phyloP scores from a whole-genome alignment of 2,113 vertebrate genomes.

The Sitta europaea region DNA sequence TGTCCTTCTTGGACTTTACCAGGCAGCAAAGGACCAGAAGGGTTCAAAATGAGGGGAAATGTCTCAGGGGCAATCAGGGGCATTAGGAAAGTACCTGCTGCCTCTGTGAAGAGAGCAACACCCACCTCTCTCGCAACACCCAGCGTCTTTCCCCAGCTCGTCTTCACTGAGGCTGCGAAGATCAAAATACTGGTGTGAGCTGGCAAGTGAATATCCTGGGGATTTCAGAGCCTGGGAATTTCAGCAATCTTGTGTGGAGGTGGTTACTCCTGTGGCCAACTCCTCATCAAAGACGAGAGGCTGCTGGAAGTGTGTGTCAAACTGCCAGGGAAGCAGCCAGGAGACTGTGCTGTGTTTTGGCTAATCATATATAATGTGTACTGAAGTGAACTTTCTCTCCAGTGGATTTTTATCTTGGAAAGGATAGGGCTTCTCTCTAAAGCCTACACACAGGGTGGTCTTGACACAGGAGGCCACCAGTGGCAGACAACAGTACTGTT shows the following conservation, averaged over 20 bases:
- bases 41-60: neutral
- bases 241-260: slow-evolving; percentile 30
- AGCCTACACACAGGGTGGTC: neutral
- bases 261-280: slow-evolving; percentile 32
- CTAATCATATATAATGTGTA: slow-evolving; percentile 17
- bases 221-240: slow-evolving; percentile 43
- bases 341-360: slow-evolving; percentile 20
- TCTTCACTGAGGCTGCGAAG: neutral
- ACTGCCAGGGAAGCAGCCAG: slow-evolving; percentile 28
- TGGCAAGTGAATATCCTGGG: neutral
- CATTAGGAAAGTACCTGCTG: neutral
- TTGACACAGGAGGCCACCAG: neutral
- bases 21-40: neutral
- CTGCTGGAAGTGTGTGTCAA: neutral
- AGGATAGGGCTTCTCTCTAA: neutral
- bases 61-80: neutral
- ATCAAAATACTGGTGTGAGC: slow-evolving; percentile 18
- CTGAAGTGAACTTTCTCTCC: slow-evolving; percentile 2
- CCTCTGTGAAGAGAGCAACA: neutral
- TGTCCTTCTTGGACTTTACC: neutral
- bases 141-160: neutral
- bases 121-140: neutral
- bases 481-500: neutral
- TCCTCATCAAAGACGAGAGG: neutral
- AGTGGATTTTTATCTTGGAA: neutral